Evolutionary conservation across 2,113 vertebrate genomes (phyloP).

Genomic region (Dendrocopos noguchii): DNA sequence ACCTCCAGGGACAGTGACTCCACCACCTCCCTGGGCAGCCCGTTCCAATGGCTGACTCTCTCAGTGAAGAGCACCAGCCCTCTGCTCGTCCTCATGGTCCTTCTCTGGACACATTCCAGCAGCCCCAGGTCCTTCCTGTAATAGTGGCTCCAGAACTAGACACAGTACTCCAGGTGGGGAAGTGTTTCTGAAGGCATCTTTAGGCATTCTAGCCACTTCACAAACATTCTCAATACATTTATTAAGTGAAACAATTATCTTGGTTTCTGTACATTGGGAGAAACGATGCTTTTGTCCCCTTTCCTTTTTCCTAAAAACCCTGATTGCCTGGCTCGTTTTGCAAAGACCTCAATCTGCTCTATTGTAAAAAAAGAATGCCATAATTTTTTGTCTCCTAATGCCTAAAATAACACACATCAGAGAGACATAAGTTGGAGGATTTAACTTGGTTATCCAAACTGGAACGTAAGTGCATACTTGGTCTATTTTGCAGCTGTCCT

Average conservation of each 20-base stretch:
- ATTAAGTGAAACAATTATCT: neutral
- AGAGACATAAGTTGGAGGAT: neutral
- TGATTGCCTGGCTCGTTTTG: neutral
- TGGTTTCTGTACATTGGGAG: neutral
- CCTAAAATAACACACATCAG: neutral
- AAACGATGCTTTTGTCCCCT: neutral
- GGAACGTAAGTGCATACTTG: neutral
- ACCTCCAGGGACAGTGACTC: too few species aligned
- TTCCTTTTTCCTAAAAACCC: neutral
- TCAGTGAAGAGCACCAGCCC: too few species aligned
- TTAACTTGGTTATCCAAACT: neutral
- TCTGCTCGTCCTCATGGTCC: too few species aligned
- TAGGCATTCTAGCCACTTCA: neutral
- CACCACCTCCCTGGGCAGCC: too few species aligned
- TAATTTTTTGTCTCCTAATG: neutral
- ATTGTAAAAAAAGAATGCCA: neutral
- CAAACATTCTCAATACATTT: too few species aligned
- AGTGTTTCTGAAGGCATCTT: neutral
- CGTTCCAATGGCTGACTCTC: too few species aligned
- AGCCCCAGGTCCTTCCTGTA: too few species aligned
- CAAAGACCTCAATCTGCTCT: neutral
- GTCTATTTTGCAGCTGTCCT: slow-evolving; percentile 3
- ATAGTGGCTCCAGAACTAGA: too few species aligned
- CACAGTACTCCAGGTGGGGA: too few species aligned
- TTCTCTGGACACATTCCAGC: too few species aligned